Percentiles rank a stretch among this genome's conserved stretches.
Conservation (phyloP, 2,888 invertebrate species). For the Gastracanthus pulcherrimus region DNA sequence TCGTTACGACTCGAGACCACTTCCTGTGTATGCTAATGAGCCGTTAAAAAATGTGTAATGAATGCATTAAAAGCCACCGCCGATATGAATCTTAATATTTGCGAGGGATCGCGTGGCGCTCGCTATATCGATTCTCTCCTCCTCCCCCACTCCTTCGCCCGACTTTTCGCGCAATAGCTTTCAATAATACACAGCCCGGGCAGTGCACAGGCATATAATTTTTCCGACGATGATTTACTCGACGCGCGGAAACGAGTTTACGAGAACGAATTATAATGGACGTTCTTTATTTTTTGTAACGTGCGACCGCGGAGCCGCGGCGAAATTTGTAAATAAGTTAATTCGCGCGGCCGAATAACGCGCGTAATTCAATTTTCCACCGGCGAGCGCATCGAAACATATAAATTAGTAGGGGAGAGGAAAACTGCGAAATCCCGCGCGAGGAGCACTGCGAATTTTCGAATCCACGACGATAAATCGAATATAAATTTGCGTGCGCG, state of each 20-base stretch:
- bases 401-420: slow-evolving; percentile 9
- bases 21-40: background rate
- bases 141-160: background rate
- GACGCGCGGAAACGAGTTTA: background rate
- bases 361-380: slow-evolving; percentile 9
- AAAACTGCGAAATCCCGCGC: background rate
- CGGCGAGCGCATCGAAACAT: background rate
- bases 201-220: background rate
- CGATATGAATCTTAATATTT: slow-evolving; percentile 30
- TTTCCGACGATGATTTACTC: slow-evolving; percentile 26
- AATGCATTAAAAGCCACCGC: background rate
- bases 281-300: background rate
- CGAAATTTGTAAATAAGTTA: slow-evolving; percentile 10
- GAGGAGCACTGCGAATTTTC: background rate
- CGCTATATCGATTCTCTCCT: slow-evolving; percentile 9
- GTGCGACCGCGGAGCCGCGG: background rate
- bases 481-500: background rate
- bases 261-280: too few relatives aligned
- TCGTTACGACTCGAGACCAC: background rate
- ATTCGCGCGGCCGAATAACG: background rate
- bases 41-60: background rate
- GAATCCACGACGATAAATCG: slow-evolving; percentile 2
- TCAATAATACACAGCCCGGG: slow-evolving; percentile 29
- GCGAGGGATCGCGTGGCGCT: slow-evolving; percentile 8
- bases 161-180: background rate